These are phyloP conservation scores for Erpetoichthys calabaricus DNA, from an alignment of 2,797 vertebrate species.

Conservation along the genomic window DNA sequence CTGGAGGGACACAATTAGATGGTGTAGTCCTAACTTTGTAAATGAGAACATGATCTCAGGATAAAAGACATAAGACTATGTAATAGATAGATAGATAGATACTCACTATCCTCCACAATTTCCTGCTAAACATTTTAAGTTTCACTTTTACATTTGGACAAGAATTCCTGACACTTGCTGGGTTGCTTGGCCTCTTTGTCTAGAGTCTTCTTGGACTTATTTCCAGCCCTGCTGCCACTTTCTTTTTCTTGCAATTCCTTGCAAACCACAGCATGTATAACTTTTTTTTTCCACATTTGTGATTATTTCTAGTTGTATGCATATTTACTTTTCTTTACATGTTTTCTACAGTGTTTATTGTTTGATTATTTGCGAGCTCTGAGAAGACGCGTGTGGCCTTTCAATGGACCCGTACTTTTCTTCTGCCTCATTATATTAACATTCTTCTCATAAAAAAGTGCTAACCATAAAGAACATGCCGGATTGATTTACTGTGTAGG, in stretches of 20 bases:
- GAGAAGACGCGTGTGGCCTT: conserved; percentile 16
- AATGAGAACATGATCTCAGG: too few relatives aligned
- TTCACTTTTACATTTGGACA: too few relatives aligned
- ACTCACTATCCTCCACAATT: too few relatives aligned
- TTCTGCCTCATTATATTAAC: conserved; percentile 53
- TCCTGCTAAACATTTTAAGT: too few relatives aligned
- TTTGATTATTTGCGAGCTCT: too few relatives aligned
- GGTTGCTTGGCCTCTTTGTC: too few relatives aligned
- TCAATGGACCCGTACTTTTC: conserved; percentile 33
- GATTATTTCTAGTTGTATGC: not conserved
- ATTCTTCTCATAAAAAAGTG: conserved; percentile 42
- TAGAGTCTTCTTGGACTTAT: too few relatives aligned
- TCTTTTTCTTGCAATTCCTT: conserved; percentile 11
- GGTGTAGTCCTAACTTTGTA: too few relatives aligned
- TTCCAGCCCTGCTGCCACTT: not conserved
- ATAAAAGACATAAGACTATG: too few relatives aligned
- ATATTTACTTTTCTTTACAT: conserved; percentile 17
- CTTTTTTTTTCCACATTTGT: conserved; percentile 19
- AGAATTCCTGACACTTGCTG: too few relatives aligned
- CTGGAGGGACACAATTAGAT: too few relatives aligned
- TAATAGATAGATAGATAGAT: too few relatives aligned
- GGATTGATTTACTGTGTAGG: conserved; percentile 71
- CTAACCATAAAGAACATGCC: conserved; percentile 46
- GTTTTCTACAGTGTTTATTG: conserved; percentile 13
- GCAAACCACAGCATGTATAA: conserved; percentile 17